Base-by-base conservation (phyloP, 2,797 vertebrate genomes). In the Galaxias olidus region DNA sequence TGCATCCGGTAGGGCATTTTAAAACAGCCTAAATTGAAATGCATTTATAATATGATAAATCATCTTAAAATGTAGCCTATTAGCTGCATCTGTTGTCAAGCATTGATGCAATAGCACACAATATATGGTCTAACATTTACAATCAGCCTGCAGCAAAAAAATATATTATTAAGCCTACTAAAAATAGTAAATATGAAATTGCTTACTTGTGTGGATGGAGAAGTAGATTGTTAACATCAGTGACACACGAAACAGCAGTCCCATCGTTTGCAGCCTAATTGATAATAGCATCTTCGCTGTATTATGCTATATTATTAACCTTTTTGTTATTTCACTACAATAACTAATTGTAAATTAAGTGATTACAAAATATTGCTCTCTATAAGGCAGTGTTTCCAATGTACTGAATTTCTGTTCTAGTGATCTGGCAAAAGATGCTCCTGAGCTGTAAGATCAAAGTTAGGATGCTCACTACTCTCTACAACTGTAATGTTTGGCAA, bases 181-280 rank as follows among this genome's bases (percentile, higher is more conserved):
- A 1, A 11, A 1, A 9, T 8, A 53, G 10, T 11, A 58, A n/a
- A 30, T 42, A 45, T 57, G 65, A 56, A 19, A 10, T 17, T 51
- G 86, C 92, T 89, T 87, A 93, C 92, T 75, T 71, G 87, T 78
- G 0, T 71, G 85, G 47, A 56, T 14, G 8, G 85, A 11, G 66
- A 18, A 43, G 67, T 65, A 74, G 74, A 85, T 9, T 69, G 88
- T 72, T 9, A 87, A 14, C 49, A 84, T 10, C 55, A 86, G 20
- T 1, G 68, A 52, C 30, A 85, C 30, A 20, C 49, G 53, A 10
- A 72, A 49, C 40, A 44, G 13, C 48, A 56, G 72, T 58, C 55
- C 78, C 87, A 90, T 90, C 18, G 18, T 72, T 19, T 62, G 15
- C 60, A 73, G 73, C 11, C 56, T 51, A 74, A 49, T 40, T 55